These are phyloP conservation scores for Meloidogyne floridensis DNA, from an alignment of 1,140 invertebrate genomes.

Conservation along the genomic window DNA sequence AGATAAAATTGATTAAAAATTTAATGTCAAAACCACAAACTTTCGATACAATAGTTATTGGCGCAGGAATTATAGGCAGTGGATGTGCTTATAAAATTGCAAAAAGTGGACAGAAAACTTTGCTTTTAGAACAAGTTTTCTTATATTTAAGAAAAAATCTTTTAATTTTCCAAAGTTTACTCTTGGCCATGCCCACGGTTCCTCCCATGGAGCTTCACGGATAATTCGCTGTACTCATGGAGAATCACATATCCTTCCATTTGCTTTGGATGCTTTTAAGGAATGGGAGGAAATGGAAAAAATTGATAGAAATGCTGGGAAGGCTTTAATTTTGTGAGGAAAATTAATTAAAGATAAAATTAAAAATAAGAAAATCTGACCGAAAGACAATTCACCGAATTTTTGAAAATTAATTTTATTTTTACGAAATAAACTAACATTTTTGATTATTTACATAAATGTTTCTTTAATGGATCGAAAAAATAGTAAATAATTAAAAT, in stretches of 20 bases:
- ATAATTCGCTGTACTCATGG: conserved; percentile 49
- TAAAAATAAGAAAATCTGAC: no score
- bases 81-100: conserved; percentile 42
- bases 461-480: no score
- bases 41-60: conserved; percentile 51
- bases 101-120: conserved; percentile 46
- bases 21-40: no score
- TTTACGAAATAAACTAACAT: no score
- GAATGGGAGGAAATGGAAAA: conserved; percentile 42
- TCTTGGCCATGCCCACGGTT: conserved; percentile 41
- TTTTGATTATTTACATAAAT: no score
- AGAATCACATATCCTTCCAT: conserved; percentile 41
- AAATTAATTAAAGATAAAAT: neutral
- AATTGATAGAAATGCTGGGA: conserved; percentile 14
- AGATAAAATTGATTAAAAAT: no score
- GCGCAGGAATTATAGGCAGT: conserved; percentile 45
- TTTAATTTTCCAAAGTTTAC: conserved; percentile 31
- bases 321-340: conserved; percentile 28
- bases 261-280: conserved; percentile 44
- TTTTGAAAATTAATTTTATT: no score
- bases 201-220: conserved; percentile 51
- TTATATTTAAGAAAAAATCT: neutral
- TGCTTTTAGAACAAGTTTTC: conserved; percentile 46
- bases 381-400: no score
- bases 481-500: no score